Evolutionary conservation across 2,113 vertebrate species (phyloP), one percentile per base, ranked within the genome.

Genomic region (Gyps fulvus): DNA sequence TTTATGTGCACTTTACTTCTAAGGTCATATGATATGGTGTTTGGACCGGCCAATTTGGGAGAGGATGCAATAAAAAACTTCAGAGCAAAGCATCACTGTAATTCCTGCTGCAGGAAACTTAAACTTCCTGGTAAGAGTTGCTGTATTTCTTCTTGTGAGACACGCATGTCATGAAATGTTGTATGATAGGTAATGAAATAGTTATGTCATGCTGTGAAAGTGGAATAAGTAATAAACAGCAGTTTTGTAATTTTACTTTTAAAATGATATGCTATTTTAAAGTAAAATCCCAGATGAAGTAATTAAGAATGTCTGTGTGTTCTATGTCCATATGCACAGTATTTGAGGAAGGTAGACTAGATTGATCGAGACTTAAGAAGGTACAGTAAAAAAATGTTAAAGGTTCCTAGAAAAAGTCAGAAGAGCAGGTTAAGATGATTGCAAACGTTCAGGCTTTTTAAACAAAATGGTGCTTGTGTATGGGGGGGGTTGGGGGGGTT

Each of bases 21-120:
- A 93, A 99, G 99, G 89, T 99, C 99, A 19, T 99, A 98, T 7
- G 99, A 99, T 93, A 99, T 99, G 99, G 99, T 99, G 88, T 99
- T 99, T 6, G 99, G 99, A 45, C 99, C 99, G 0, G 99, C 99
- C 91, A 99, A 99, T 94, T 50, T 99, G 85, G 99, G 99, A 93
- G 99, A 99, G 90, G 99, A 99, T 92, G 99, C 99, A 92, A 99
- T 99, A 76, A 98, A 99, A 88, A 99, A 99, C 97, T 99, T 99
- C 94, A 98, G 99, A 91, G 98, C 99, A 4, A 99, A 99, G 96
- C 99, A 99, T 97, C 99, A 99, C 97, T 99, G 99, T 85, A 99
- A 99, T 97, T 99, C 99, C 87, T 99, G 99, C 98, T 99, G 99
- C 96, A 98, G 99, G 93, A 99, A 99, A 95, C 99, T 99, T 85